phyloP scores from a whole-genome alignment of 2,797 vertebrate species.

The Urocyon cinereoargenteus region DNA sequence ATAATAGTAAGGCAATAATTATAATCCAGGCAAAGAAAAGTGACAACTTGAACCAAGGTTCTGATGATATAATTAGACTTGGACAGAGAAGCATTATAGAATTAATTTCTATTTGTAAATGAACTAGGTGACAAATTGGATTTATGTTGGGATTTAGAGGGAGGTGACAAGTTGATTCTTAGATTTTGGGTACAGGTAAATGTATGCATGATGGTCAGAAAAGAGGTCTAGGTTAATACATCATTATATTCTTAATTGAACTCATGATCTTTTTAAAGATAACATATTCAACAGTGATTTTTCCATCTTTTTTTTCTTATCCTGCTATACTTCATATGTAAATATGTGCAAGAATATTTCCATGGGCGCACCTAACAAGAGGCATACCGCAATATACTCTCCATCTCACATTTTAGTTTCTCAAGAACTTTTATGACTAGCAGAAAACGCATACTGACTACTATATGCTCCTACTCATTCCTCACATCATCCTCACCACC shows the following conservation, averaged over 20 bases:
- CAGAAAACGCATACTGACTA: background rate
- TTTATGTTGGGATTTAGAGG: background rate
- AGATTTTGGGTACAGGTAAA: background rate
- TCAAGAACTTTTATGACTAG: background rate
- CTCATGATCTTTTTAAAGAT: background rate
- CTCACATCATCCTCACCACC: background rate
- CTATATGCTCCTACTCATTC: background rate
- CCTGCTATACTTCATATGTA: background rate
- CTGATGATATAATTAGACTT: background rate
- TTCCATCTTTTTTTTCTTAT: background rate
- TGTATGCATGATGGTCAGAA: background rate
- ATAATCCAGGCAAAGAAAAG: background rate
- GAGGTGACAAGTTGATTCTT: background rate
- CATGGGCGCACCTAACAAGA: background rate
- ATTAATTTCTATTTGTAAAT: background rate
- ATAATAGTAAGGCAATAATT: background rate
- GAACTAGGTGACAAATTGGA: background rate
- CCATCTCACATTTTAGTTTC: background rate
- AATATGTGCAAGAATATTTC: background rate
- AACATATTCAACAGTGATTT: background rate
- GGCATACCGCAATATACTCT: background rate
- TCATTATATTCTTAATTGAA: background rate
- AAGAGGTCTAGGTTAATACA: background rate
- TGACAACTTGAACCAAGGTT: background rate
- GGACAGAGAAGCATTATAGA: background rate